Evolutionary conservation across 1,140 invertebrate genomes (phyloP).

Genomic region (Belonocnema kinseyi): DNA sequence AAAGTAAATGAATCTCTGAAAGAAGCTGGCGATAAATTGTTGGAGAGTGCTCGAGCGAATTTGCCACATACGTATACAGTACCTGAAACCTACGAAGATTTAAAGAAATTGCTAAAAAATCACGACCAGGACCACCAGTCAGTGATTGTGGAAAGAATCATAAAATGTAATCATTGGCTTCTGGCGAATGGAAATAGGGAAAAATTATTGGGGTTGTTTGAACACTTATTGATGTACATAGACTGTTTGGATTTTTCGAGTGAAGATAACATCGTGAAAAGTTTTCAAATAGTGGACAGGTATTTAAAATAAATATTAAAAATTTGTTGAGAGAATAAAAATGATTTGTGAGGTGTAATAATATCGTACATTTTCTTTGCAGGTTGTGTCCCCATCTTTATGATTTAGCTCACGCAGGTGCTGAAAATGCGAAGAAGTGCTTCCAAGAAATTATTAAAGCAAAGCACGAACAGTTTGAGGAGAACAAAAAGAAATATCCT

Average conservation of each 20-base stretch:
- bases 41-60: conserved; percentile 80
- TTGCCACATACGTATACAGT: conserved; percentile 84
- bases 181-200: conserved; percentile 85
- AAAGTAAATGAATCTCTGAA: conserved; percentile 37
- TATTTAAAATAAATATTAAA: conserved; percentile 41
- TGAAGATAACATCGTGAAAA: conserved; percentile 73
- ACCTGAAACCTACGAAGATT: conserved; percentile 81
- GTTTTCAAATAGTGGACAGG: conserved; percentile 79
- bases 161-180: conserved; percentile 90
- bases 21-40: conserved; percentile 73
- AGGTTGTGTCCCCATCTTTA: conserved; percentile 83
- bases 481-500: conserved; percentile 80
- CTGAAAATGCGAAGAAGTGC: conserved; percentile 80
- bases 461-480: conserved; percentile 82
- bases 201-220: conserved; percentile 83
- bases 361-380: conserved; percentile 50
- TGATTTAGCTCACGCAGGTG: conserved; percentile 83
- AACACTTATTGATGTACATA: conserved; percentile 85
- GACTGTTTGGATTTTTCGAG: conserved; percentile 79
- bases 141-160: conserved; percentile 86
- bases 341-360: conserved; percentile 35
- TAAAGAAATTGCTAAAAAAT: conserved; percentile 80
- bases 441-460: conserved; percentile 84
- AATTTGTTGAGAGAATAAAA: conserved; percentile 33
- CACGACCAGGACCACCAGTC: conserved; percentile 80